phyloP scores from a whole-genome alignment of 2,888 invertebrate genomes.

The Tipula vernalis region DNA sequence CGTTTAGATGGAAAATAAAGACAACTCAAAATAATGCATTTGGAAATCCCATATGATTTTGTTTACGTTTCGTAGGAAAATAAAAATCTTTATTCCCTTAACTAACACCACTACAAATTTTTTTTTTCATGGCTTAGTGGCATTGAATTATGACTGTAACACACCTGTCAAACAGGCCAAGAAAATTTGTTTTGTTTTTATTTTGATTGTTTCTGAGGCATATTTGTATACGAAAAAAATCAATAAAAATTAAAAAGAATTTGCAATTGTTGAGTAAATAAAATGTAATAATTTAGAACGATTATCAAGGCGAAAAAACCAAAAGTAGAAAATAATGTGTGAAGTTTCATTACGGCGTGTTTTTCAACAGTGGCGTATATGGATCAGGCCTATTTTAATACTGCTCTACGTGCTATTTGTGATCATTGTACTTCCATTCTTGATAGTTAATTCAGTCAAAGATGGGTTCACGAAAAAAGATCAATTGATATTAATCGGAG shows the following conservation, averaged over 20 bases:
- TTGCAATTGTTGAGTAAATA: neutral
- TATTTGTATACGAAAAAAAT: neutral
- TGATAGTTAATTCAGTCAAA: constrained; percentile 66
- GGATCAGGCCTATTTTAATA: constrained; percentile 80
- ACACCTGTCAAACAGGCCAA: neutral
- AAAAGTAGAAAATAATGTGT: constrained; percentile 13
- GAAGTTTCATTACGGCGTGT: constrained; percentile 8
- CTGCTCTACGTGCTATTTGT: constrained; percentile 68
- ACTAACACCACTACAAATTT: too few relatives aligned
- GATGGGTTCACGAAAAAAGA: constrained; percentile 68
- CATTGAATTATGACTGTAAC: too few relatives aligned
- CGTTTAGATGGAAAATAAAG: too few relatives aligned
- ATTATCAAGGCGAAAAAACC: neutral
- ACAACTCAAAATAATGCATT: too few relatives aligned
- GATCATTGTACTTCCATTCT: constrained; percentile 69
- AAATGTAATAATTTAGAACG: neutral
- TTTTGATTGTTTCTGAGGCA: neutral
- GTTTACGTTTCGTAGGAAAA: too few relatives aligned
- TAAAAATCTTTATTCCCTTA: too few relatives aligned
- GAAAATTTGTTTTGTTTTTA: neutral
- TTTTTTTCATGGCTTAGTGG: too few relatives aligned
- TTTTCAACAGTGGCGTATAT: constrained; percentile 57
- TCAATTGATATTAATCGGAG: constrained; percentile 72
- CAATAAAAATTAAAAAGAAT: neutral
- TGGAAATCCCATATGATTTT: too few relatives aligned